Percentiles rank a stretch among this genome's conserved stretches.
Evolutionary conservation across 2,797 vertebrate species (phyloP).

Genomic region (Coregonus suidteri): DNA sequence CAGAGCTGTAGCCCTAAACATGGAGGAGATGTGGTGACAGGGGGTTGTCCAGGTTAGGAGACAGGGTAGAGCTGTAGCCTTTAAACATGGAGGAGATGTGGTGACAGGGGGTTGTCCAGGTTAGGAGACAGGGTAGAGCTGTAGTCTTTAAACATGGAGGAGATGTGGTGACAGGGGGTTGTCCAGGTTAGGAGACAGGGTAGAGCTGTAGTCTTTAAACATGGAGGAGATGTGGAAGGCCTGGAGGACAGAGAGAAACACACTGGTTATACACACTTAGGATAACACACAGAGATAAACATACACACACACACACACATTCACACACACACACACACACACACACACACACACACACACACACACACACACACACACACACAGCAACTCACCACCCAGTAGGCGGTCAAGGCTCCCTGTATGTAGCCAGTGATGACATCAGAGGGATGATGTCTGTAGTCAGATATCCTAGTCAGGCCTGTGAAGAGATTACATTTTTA

Average conservation of each 20-base stretch:
- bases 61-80: slow-evolving; percentile 26
- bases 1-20: not conserved
- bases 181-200: no score
- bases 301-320: slow-evolving; percentile 13
- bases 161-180: no score
- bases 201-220: no score
- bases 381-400: slow-evolving; percentile 74
- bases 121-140: not conserved
- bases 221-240: slow-evolving; percentile 51
- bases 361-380: not conserved
- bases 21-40: no score
- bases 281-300: not conserved
- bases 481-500: slow-evolving; percentile 58
- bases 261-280: slow-evolving; percentile 27
- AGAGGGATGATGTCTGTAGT: slow-evolving; percentile 71
- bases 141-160: not conserved
- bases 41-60: no score
- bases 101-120: no score
- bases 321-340: not conserved
- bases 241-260: slow-evolving; percentile 38
- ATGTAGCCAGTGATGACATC: slow-evolving; percentile 70
- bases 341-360: not conserved
- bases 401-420: slow-evolving; percentile 75
- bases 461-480: slow-evolving; percentile 71
- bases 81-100: slow-evolving; percentile 66